A percentile compares a stretch with the other conserved stretches of the same genome.
Evolutionary conservation across 2,113 vertebrate genomes (phyloP).

Genomic region (Delphinus delphis): DNA sequence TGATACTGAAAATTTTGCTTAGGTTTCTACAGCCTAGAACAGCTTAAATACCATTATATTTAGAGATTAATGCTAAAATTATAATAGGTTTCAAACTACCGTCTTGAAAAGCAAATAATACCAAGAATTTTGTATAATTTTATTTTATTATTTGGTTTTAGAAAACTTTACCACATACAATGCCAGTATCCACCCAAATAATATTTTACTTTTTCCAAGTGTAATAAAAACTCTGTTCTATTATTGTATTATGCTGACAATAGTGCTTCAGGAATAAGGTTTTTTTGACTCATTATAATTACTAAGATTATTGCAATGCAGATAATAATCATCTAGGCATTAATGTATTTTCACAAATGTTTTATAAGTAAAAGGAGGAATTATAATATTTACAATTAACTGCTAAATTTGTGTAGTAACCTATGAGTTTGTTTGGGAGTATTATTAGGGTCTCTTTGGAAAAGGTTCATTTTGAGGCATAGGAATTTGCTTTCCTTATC

Average conservation of each 20-base stretch:
- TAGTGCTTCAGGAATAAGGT: neutral
- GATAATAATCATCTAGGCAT: neutral
- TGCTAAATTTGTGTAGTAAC: neutral
- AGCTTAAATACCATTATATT: constrained; percentile 30
- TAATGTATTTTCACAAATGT: constrained; percentile 12
- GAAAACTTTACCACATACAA: neutral
- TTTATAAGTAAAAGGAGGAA: neutral
- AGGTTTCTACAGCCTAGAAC: neutral
- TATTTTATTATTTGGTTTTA: constrained; percentile 28
- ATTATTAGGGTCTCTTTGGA: neutral
- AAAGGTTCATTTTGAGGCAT: neutral
- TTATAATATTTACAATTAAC: neutral
- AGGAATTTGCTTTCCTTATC: neutral
- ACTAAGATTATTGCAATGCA: neutral
- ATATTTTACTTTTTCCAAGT: neutral
- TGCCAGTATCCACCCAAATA: neutral
- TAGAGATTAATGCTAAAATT: constrained; percentile 10
- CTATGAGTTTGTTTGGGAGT: neutral
- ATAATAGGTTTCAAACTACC: constrained; percentile 17
- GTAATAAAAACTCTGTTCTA: neutral
- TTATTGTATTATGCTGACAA: neutral
- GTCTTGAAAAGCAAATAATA: constrained; percentile 37
- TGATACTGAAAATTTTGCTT: neutral
- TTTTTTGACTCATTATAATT: constrained; percentile 12
- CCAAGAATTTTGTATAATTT: neutral